A percentile compares a stretch with the other conserved stretches of the same genome.
Conservation (phyloP, 2,888 invertebrate genomes). For the Caenorhabditis sp. region DNA sequence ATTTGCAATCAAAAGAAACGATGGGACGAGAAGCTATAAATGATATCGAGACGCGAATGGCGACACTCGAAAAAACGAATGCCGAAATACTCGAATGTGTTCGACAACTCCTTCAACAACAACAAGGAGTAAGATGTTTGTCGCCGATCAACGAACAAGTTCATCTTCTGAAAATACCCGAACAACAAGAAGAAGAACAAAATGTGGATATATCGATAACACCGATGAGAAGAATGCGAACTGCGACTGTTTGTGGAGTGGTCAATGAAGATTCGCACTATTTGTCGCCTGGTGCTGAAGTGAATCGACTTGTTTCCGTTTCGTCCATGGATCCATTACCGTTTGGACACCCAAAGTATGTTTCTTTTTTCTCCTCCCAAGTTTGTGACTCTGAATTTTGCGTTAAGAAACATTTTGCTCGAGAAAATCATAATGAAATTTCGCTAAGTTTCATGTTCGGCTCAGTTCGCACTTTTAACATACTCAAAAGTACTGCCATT, state of each 20-base stretch:
- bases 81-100: conserved; percentile 1
- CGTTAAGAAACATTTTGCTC: too few relatives aligned
- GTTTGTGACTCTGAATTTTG: too few relatives aligned
- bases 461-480: too few relatives aligned
- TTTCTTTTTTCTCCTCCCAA: conserved; percentile 1
- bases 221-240: conserved; percentile 26
- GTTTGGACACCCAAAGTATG: conserved; percentile 20
- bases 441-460: too few relatives aligned
- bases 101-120: not conserved
- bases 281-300: conserved; percentile 34
- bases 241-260: conserved; percentile 43
- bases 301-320: conserved; percentile 27
- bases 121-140: conserved; percentile 4
- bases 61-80: conserved; percentile 58
- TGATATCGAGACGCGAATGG: conserved; percentile 58
- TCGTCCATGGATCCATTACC: conserved; percentile 39
- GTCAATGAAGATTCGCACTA: conserved; percentile 20
- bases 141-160: conserved; percentile 16
- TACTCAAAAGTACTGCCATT: too few relatives aligned
- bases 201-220: not conserved
- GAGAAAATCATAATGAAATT: too few relatives aligned
- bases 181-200: not conserved
- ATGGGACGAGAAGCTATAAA: conserved; percentile 50
- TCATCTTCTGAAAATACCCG: conserved; percentile 26
- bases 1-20: conserved; percentile 69